Evolutionary conservation across 2,113 vertebrate species (phyloP), one percentile per base, ranked within the genome.

Genomic region (Varanus komodoensis): DNA sequence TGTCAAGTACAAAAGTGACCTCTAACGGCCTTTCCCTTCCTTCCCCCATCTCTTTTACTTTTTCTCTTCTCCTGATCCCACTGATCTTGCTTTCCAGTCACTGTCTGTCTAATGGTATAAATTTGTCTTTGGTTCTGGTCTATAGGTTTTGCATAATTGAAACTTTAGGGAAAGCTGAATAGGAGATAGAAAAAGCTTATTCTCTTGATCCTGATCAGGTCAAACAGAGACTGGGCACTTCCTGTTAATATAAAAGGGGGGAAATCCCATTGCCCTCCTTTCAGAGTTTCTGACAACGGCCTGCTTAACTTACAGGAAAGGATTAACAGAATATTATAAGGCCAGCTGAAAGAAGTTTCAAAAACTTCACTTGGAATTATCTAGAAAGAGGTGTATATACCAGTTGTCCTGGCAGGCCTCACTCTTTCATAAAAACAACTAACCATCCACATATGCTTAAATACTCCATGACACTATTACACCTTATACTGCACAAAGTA

Each of bases 1-100:
- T 44, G 38, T 44, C 38, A 44, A 93, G 96, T 95, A 92, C 94
- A 92, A 92, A 97, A 96, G 95, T 97, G 95, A 95, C 95, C 95
- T 97, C 96, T 96, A 96, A 97, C 79, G 94, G 95, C 86, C 71
- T 94, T 50, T 86, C 85, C 84, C 89, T 87, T 90, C 89, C 77
- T 90, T 81, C 25, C 92, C 50, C 25, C 92, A 44, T 0, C 90
- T 93, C 88, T 38, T 90, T 68, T 84, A 48, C 87, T 68, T 27
- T 27, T 44, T 5, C 8, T 5, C 61, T 19, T 21, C 61, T n/a
- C 38, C 87, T 12, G 7, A 32, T 32, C n/a, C n/a, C n/a, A 74
- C 52, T 4, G 82, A 50, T 64, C 61, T 90, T 29, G 48, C 38
- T 89, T 21, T 87, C 80, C n/a, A 61, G 74, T 11, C 23, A 25